phyloP scores from a whole-genome alignment of 2,888 invertebrate species.

The Ophioninae sp. region DNA sequence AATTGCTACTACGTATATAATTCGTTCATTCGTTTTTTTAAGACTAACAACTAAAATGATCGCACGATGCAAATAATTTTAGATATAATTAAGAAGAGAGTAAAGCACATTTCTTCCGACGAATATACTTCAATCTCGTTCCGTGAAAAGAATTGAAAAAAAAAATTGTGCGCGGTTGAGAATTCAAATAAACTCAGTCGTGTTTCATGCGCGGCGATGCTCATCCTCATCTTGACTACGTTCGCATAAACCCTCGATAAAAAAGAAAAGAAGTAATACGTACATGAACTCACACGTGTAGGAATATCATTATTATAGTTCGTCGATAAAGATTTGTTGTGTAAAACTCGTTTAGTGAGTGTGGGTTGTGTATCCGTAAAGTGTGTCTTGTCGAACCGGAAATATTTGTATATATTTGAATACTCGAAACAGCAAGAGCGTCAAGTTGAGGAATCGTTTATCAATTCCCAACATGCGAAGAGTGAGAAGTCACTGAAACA shows the following conservation, averaged over 20 bases:
- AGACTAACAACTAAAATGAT: not conserved
- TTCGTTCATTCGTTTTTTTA: not conserved
- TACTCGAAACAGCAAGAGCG: not conserved
- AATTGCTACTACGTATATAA: not conserved
- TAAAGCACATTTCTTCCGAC: not conserved
- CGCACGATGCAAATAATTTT: not conserved
- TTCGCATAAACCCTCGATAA: not conserved
- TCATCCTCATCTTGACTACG: not conserved
- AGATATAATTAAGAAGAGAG: not conserved
- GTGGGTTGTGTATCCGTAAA: conserved; percentile 50
- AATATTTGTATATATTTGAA: conserved; percentile 48
- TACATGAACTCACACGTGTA: conserved; percentile 8
- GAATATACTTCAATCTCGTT: not conserved
- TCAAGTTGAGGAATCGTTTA: conserved; percentile 2
- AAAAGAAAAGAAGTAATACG: not conserved
- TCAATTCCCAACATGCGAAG: not conserved
- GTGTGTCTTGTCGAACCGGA: conserved; percentile 51
- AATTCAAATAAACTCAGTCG: not conserved
- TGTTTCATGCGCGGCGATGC: not conserved
- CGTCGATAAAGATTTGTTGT: conserved; percentile 42
- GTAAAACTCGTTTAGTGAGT: conserved; percentile 55
- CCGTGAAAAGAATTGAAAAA: not conserved
- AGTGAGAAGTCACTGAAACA: conserved; percentile 3
- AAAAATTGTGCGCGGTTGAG: not conserved
- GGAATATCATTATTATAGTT: conserved; percentile 43